Percentiles rank a stretch among this genome's conserved stretches.
These are phyloP conservation scores for Garrulus glandarius DNA, from an alignment of 2,797 vertebrate species.

Conservation along the genomic window DNA sequence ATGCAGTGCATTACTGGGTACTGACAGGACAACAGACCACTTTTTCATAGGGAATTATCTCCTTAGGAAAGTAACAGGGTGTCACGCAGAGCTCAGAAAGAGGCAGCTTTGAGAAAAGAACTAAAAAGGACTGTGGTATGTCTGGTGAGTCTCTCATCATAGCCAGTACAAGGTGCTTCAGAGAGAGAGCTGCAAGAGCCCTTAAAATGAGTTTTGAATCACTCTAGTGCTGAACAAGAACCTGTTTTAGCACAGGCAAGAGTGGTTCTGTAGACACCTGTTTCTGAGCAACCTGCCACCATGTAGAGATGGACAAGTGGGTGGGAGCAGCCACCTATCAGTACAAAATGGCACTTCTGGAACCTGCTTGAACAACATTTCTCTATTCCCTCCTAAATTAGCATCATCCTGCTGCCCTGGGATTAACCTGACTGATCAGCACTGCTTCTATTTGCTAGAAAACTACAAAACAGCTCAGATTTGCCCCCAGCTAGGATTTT, in stretches of 20 bases:
- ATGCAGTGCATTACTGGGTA: neutral
- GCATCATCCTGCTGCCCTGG: neutral
- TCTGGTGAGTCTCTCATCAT: neutral
- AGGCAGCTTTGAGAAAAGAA: neutral
- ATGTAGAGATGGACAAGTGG: neutral
- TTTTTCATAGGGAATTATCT: neutral
- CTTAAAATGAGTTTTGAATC: neutral
- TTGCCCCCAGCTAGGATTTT: conserved; percentile 7
- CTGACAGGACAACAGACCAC: neutral
- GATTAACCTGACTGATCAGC: neutral
- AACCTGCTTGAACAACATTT: neutral
- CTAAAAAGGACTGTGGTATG: neutral
- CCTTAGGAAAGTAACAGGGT: neutral
- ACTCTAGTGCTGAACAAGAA: neutral
- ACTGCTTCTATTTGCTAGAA: neutral
- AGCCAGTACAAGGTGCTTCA: neutral
- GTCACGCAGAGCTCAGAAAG: neutral
- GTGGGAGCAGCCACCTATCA: neutral
- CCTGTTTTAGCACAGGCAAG: neutral
- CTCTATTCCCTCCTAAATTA: neutral
- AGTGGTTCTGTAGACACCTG: neutral
- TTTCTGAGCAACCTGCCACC: neutral
- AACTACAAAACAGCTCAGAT: neutral
- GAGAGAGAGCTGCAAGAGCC: neutral
- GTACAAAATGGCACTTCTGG: neutral